phyloP scores from a whole-genome alignment of 2,797 vertebrate genomes.

The Anableps anableps region DNA sequence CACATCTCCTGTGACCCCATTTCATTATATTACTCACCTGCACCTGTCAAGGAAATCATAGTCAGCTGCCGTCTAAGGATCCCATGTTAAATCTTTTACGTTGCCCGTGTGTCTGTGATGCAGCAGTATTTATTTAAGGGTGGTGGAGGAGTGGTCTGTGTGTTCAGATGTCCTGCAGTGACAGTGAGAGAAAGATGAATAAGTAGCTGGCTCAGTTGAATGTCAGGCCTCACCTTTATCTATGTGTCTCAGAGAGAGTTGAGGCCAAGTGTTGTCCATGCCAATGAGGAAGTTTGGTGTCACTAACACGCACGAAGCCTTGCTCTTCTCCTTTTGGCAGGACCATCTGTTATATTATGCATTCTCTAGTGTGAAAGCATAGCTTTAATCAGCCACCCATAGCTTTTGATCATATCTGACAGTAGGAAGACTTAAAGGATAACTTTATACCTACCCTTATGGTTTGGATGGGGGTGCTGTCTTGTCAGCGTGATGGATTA shows the following conservation, averaged over 20 bases:
- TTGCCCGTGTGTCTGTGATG: not conserved
- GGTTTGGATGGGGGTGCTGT: not conserved
- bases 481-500: not conserved
- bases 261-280: constrained; percentile 29
- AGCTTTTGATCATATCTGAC: not conserved
- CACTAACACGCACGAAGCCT: not conserved
- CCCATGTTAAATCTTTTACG: constrained; percentile 19
- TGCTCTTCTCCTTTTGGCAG: not conserved
- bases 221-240: constrained; percentile 55
- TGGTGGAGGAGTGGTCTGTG: not conserved
- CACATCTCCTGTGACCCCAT: constrained; percentile 12
- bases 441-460: not conserved
- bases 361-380: not conserved
- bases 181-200: constrained; percentile 43
- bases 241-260: constrained; percentile 29
- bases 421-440: not conserved
- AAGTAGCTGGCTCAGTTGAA: constrained; percentile 42
- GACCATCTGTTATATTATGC: constrained; percentile 6
- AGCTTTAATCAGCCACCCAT: not conserved
- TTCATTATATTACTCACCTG: constrained; percentile 35
- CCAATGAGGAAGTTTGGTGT: constrained; percentile 30
- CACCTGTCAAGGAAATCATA: constrained; percentile 17
- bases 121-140: not conserved
- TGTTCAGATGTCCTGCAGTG: constrained; percentile 4
- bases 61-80: constrained; percentile 12